Evolutionary conservation across 2,797 vertebrate species (phyloP).

Genomic region (Spinus pinus): DNA sequence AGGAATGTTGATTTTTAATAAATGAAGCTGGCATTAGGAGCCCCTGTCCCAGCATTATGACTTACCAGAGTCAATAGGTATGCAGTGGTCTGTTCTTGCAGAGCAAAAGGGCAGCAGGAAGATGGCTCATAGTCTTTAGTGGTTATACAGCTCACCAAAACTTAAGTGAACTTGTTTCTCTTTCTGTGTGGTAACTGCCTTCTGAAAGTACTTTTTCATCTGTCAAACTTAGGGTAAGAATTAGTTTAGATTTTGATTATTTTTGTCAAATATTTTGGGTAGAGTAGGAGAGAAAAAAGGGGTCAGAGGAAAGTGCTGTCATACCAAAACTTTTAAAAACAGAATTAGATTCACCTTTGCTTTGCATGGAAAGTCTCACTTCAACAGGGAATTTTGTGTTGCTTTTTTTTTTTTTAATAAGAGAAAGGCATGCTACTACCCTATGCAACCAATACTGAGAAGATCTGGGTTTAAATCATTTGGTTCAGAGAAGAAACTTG

Average conservation of each 20-base stretch:
- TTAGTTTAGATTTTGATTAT: neutral
- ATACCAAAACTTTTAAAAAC: neutral
- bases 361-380: neutral
- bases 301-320: neutral
- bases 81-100: rapidly evolving
- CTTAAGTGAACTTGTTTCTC: neutral
- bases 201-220: neutral
- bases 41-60: neutral
- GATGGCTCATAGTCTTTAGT: neutral
- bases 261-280: neutral
- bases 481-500: neutral
- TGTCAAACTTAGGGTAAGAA: neutral
- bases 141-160: neutral
- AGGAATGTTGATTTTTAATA: neutral
- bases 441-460: neutral
- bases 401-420: neutral
- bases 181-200: neutral
- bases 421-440: neutral
- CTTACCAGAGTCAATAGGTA: neutral
- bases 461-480: neutral
- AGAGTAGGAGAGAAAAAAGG: neutral
- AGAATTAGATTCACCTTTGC: neutral
- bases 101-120: neutral
- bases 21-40: neutral
- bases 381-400: neutral